A percentile compares a stretch with the other conserved stretches of the same genome.
phyloP scores from a whole-genome alignment of 2,888 invertebrate species.

The Cetonia aurata region DNA sequence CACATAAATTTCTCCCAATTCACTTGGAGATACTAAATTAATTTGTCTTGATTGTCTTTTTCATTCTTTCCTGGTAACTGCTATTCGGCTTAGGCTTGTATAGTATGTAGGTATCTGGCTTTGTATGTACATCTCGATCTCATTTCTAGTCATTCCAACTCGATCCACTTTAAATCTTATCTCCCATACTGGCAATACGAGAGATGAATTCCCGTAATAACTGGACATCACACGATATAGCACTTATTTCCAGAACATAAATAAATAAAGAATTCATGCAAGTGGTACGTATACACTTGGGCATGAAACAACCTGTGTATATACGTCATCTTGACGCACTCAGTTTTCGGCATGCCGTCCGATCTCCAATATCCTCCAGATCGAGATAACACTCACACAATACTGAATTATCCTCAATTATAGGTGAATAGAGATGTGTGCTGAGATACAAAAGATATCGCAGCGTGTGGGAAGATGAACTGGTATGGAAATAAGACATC shows the following conservation, averaged over 20 bases:
- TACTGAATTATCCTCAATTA: constrained; percentile 62
- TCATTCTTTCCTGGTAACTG: too few species aligned
- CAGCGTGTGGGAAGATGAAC: constrained; percentile 57
- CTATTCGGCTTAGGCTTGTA: too few species aligned
- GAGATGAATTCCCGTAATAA: constrained; percentile 17
- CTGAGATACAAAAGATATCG: constrained; percentile 55
- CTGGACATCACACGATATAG: constrained; percentile 15
- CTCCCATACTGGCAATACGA: too few species aligned
- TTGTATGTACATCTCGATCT: too few species aligned
- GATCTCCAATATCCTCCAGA: constrained; percentile 45
- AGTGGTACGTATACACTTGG: neutral
- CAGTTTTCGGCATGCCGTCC: constrained; percentile 39
- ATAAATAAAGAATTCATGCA: neutral
- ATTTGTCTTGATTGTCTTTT: too few species aligned
- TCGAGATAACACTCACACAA: constrained; percentile 53
- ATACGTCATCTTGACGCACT: constrained; percentile 36
- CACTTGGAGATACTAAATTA: too few species aligned
- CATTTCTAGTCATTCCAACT: too few species aligned
- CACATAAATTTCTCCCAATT: too few species aligned
- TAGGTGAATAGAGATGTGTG: constrained; percentile 59
- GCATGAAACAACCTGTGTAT: constrained; percentile 9
- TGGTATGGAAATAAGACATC: constrained; percentile 55
- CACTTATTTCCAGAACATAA: constrained; percentile 25
- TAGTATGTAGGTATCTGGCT: too few species aligned
- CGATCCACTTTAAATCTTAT: too few species aligned